These are phyloP conservation scores for Penaeus vannamei DNA, from an alignment of 1,140 invertebrate genomes.

Conservation along the genomic window DNA sequence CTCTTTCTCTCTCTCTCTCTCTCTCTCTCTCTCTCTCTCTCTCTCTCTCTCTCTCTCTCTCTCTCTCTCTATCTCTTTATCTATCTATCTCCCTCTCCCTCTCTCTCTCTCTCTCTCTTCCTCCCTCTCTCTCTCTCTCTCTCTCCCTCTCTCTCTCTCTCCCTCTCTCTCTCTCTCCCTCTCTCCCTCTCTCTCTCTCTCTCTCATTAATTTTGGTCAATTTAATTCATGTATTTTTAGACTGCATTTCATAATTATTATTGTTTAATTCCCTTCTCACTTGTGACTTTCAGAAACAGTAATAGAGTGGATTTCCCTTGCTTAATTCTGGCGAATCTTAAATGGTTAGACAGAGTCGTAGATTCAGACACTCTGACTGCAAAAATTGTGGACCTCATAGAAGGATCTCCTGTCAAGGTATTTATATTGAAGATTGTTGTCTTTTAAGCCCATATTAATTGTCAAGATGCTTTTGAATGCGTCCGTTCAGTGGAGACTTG, in stretches of 20 bases:
- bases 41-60: no score
- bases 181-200: no score
- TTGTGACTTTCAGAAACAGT: background rate
- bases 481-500: no score
- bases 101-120: no score
- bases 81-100: no score
- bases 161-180: no score
- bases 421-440: background rate
- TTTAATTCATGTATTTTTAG: background rate
- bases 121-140: no score
- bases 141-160: no score
- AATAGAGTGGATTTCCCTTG: conserved; percentile 48
- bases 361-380: conserved; percentile 59
- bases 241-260: background rate
- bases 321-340: conserved; percentile 66
- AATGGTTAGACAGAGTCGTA: conserved; percentile 63
- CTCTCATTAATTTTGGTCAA: background rate
- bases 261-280: no score
- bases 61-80: no score
- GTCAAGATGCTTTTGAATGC: background rate
- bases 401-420: conserved; percentile 63
- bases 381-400: conserved; percentile 64
- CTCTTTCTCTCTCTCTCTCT: no score
- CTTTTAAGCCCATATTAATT: background rate
- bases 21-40: no score